Evolutionary conservation across 2,888 invertebrate species (phyloP), one percentile per base, ranked within the genome.

Genomic region (Eupithecia pulchellata): DNA sequence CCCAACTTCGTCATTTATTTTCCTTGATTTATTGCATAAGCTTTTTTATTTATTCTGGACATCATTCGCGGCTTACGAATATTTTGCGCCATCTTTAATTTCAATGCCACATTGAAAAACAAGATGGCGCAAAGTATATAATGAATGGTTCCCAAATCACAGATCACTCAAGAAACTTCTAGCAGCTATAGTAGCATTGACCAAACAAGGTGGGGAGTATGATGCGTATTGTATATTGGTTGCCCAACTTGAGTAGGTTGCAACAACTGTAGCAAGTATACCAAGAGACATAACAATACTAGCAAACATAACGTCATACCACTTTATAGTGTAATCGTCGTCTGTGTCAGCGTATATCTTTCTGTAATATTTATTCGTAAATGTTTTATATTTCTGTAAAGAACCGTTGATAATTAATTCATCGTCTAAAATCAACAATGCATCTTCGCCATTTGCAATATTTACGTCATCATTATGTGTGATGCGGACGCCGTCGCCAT

Each of bases 161-260:
- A 69, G 69, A 8, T 72, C 68, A 39, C 27, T 63, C 3, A 72
- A 73, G 65, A 93, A 92, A 68, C 85, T 89, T 30, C 90, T 83
- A 0, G 94, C 93, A 0, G 94, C 94, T 4, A 86, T 86, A 0
- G 95, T 95, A 0, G 95, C 92, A 81, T 97, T 97, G 42, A 96
- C 86, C 76, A 97, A 93, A 88, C 97, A 97, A 2, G 97, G 97
- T 32, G 96, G 96, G 57, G 96, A 95, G 78, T 97, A 97, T 52
- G 94, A 94, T 0, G 96, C 96, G 61, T 96, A 96, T 60, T 91
- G 90, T 17, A 96, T 91, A 0, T 96, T 95, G 82, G 96, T 95
- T 17, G 94, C 90, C 82, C 97, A 90, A 89, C 97, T 97, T 4
- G 96, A 95, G 81, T 96, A 97, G 0, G 97, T 97, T 0, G 97